Conservation (phyloP, 2,888 invertebrate genomes). For the Ceraclea dissimilis region DNA sequence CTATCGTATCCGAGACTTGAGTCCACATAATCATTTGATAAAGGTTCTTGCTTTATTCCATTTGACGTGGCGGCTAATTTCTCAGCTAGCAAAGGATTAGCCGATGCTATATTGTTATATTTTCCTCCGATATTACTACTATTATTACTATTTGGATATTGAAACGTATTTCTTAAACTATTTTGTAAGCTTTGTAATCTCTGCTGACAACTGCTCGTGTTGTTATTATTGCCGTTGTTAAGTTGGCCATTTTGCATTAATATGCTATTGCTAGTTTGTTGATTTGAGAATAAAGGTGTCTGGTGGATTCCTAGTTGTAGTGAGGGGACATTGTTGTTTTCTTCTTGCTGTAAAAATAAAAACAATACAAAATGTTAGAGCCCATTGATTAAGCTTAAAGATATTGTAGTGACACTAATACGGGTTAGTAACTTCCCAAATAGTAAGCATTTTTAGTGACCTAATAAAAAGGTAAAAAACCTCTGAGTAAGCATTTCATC, state of each 20-base stretch:
- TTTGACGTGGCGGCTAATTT: constrained; percentile 69
- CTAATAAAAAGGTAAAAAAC: too few species aligned
- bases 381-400: too few species aligned
- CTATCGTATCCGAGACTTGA: constrained; percentile 47
- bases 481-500: too few species aligned
- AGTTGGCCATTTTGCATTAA: constrained; percentile 40
- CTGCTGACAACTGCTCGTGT: constrained; percentile 28
- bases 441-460: too few species aligned
- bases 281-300: constrained; percentile 8
- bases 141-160: constrained; percentile 35
- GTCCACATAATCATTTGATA: constrained; percentile 45
- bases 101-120: constrained; percentile 73
- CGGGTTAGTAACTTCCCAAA: too few species aligned
- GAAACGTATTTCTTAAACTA: constrained; percentile 21
- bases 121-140: constrained; percentile 47
- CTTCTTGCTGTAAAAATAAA: constrained; percentile 43
- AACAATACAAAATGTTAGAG: too few species aligned
- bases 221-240: constrained; percentile 10
- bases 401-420: too few species aligned
- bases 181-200: constrained; percentile 38
- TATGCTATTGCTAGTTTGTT: constrained; percentile 26
- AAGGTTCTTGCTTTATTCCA: constrained; percentile 50
- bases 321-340: constrained; percentile 46
- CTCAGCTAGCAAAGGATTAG: constrained; percentile 81
- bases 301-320: constrained; percentile 37